Evolutionary conservation across 2,797 vertebrate genomes (phyloP), one percentile per base, ranked within the genome.

Genomic region (Molossus molossus): DNA sequence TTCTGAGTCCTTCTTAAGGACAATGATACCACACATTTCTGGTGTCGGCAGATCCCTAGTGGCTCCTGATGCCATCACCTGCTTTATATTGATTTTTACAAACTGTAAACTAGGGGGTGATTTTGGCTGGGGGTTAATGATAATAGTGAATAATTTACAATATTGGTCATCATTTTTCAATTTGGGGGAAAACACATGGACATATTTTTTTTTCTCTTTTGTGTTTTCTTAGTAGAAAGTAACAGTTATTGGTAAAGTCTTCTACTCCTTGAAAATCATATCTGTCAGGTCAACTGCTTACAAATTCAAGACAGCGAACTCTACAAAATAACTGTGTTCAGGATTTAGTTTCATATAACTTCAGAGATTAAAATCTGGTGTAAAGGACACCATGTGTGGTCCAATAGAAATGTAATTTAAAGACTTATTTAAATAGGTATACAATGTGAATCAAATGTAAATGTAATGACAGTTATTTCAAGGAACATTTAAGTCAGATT

Each of bases 11-110:
- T 60, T 79, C n/a, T 2, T 11, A 9, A 72, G 12, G 8, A 40
- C 77, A 85, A 6, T 25, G 23, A 33, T 70, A 48, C 13, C 76
- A 77, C 50, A 29, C 73, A 55, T 62, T 37, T 50, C n/a, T 0
- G 14, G 93, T 95, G 76, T 97, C 81, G 97, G 91, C 96, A 96
- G 96, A 70, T 97, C 96, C 97, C 96, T 97, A 92, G 94, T 96
- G 96, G 91, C 65, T 62, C 1, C 1, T 3, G 33, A 18, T 85
- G 29, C 21, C 33, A 60, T 37, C 48, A 10, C 18, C 67, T 91
- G 13, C 23, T 45, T 37, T 50, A 33, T 5, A 48, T 14, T 23
- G 6, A 33, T 75, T 87, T 94, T 94, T 33, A 83, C 33, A 84
- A 62, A 79, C 40, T 55, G 5, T 57, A 58, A 92, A 45, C 27